Evolutionary conservation across 2,113 vertebrate species (phyloP).

Genomic region (Psilopsiagon aurifrons): DNA sequence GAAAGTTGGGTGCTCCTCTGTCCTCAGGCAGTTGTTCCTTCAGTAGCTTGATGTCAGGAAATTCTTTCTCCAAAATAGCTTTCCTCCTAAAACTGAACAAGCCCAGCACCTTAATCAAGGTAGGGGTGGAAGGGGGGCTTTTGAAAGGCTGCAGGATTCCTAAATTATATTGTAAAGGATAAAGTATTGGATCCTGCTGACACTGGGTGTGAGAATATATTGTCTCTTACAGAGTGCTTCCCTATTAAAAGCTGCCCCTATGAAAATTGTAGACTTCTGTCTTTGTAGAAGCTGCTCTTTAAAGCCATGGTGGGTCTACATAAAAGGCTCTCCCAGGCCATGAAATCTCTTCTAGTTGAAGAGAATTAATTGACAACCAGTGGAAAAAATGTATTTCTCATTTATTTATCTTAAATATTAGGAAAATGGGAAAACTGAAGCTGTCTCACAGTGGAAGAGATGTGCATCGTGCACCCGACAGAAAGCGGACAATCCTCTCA

Average conservation of each 20-base stretch:
- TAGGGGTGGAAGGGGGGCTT: background rate
- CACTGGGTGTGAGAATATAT: background rate
- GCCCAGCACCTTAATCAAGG: no score
- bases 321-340: background rate
- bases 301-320: background rate
- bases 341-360: background rate
- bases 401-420: background rate
- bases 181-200: background rate
- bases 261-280: background rate
- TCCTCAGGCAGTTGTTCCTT: background rate
- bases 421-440: background rate
- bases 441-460: background rate
- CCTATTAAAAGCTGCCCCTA: background rate
- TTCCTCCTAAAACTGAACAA: background rate
- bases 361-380: background rate
- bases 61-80: background rate
- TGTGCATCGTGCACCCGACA: accelerated
- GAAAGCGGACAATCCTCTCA: background rate
- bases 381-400: background rate
- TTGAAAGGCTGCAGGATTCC: background rate
- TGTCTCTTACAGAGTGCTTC: background rate
- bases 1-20: accelerated
- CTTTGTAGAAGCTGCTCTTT: background rate
- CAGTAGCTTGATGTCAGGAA: background rate
- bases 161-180: background rate